Percentiles rank a stretch among this genome's conserved stretches.
These are phyloP conservation scores for Corbicula japonica DNA, from an alignment of 2,888 invertebrate species.

Conservation along the genomic window DNA sequence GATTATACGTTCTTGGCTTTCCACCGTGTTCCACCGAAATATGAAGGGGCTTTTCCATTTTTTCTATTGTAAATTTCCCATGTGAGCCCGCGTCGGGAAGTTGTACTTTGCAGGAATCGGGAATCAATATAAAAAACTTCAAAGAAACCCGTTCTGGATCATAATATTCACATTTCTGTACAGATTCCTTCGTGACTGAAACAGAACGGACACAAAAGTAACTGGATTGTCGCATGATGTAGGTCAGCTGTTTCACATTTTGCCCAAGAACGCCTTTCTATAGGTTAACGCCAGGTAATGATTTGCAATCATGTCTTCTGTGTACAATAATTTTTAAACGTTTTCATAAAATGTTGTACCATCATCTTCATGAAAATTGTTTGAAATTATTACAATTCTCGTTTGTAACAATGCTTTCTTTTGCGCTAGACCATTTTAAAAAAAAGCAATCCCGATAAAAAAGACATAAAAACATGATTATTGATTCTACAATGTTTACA, in stretches of 20 bases:
- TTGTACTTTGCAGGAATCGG: slow-evolving; percentile 47
- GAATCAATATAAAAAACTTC: slow-evolving; percentile 42
- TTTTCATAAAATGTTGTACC: neutral
- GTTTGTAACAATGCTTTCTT: too few relatives aligned
- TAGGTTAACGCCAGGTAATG: neutral
- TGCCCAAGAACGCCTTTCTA: neutral
- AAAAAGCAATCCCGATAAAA: too few relatives aligned
- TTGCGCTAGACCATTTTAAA: too few relatives aligned
- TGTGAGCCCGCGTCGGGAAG: too few relatives aligned
- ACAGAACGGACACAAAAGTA: neutral
- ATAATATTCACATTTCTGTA: slow-evolving; percentile 25
- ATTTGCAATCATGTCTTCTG: neutral
- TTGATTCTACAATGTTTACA: too few relatives aligned
- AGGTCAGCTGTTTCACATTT: neutral
- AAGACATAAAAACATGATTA: too few relatives aligned
- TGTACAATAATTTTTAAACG: neutral
- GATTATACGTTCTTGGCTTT: too few relatives aligned
- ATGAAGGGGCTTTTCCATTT: too few relatives aligned
- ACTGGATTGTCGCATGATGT: neutral
- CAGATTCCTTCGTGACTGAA: slow-evolving; percentile 25
- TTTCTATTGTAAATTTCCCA: too few relatives aligned
- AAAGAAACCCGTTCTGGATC: slow-evolving; percentile 22
- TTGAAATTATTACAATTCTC: too few relatives aligned
- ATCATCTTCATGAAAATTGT: too few relatives aligned
- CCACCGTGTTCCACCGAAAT: too few relatives aligned